Conservation (phyloP, 1,140 invertebrate species). For the Papilio helenus region DNA sequence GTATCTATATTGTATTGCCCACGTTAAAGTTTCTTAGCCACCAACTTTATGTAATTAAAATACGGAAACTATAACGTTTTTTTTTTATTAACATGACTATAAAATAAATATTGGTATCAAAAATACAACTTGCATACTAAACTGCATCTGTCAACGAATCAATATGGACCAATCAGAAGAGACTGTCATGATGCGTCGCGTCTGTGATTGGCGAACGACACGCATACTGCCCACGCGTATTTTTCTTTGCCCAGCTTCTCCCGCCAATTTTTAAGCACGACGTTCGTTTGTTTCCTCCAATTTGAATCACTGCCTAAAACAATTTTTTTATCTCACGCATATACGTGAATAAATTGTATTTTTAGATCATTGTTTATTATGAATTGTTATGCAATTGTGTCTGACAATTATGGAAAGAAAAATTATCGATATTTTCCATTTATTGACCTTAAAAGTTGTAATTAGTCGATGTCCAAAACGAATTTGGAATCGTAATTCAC, state of each 20-base stretch:
- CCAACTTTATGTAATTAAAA: neutral
- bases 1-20: neutral
- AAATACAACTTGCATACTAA: no score
- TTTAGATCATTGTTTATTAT: no score
- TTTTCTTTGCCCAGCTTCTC: neutral
- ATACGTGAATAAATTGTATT: no score
- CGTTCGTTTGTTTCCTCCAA: no score
- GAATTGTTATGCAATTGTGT: neutral
- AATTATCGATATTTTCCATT: neutral
- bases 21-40: neutral
- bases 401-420: neutral
- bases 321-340: no score
- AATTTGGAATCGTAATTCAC: slow-evolving; percentile 4
- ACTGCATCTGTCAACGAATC: neutral
- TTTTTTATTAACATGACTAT: neutral
- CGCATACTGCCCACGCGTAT: neutral
- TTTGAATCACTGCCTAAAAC: no score
- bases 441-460: neutral
- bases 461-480: slow-evolving; percentile 1
- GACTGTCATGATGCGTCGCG: neutral
- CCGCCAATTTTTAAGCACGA: neutral
- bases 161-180: neutral
- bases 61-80: neutral
- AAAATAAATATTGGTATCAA: neutral
- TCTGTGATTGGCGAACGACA: neutral